Percentiles rank a stretch among this genome's conserved stretches.
phyloP scores from a whole-genome alignment of 2,888 invertebrate species.

The Noctua janthina region DNA sequence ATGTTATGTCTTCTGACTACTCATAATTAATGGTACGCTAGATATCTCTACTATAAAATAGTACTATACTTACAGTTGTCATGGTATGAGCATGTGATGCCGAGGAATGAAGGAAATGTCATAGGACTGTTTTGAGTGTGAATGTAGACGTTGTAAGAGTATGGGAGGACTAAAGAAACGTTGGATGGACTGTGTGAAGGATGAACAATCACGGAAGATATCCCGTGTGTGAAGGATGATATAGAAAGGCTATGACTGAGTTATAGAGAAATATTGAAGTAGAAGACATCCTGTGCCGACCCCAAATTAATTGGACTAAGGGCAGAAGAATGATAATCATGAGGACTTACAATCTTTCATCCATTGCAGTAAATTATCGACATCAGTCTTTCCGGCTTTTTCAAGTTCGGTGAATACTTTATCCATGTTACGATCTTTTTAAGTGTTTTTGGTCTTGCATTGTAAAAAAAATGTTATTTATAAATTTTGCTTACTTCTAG shows the following conservation, averaged over 20 bases:
- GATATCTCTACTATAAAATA: neutral
- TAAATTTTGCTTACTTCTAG: no score
- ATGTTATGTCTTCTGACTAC: neutral
- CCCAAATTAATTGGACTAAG: neutral
- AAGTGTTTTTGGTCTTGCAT: neutral
- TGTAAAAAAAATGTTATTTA: neutral
- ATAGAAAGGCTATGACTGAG: neutral
- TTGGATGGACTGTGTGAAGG: neutral
- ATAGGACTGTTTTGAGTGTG: neutral
- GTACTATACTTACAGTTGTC: neutral
- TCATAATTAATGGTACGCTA: neutral
- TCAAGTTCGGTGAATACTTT: constrained; percentile 16
- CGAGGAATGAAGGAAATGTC: neutral
- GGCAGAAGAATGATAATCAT: neutral
- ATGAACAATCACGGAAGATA: neutral
- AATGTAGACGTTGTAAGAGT: neutral
- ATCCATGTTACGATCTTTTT: constrained; percentile 10
- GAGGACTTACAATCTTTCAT: constrained; percentile 37
- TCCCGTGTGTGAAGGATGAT: neutral
- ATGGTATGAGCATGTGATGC: neutral
- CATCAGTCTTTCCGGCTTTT: constrained; percentile 34
- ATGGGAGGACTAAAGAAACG: neutral
- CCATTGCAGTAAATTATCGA: constrained; percentile 29
- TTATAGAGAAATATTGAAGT: neutral
- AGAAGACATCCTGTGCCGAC: neutral